A percentile compares a stretch with the other conserved stretches of the same genome.
phyloP scores from a whole-genome alignment of 2,888 invertebrate species.

The Dolomedes plantarius region DNA sequence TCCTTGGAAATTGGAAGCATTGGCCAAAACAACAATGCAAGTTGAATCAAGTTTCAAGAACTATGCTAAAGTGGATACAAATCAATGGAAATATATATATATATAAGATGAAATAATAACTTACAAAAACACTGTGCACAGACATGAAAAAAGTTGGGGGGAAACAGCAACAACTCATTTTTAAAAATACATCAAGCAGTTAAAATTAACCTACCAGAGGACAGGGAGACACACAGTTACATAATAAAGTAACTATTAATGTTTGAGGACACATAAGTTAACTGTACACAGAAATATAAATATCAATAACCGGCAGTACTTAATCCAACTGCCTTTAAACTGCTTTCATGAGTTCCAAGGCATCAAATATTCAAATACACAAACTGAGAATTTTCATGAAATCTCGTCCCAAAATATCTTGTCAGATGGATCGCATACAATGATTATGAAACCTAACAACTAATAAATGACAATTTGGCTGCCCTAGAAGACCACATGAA shows the following conservation, averaged over 20 bases:
- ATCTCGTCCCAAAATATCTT: too few relatives aligned
- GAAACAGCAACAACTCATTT: slow-evolving; percentile 56
- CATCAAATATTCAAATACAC: background rate
- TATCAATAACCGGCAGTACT: background rate
- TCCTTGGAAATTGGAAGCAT: slow-evolving; percentile 61
- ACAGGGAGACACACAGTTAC: background rate
- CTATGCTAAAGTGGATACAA: slow-evolving; percentile 60
- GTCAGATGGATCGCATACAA: background rate
- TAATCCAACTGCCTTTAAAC: background rate
- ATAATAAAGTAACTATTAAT: background rate
- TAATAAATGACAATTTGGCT: background rate
- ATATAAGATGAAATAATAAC: slow-evolving; percentile 62
- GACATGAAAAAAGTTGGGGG: slow-evolving; percentile 49
- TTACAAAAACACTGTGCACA: slow-evolving; percentile 66
- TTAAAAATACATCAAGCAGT: slow-evolving; percentile 33
- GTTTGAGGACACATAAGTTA: background rate
- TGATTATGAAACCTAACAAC: background rate
- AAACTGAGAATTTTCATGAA: too few relatives aligned
- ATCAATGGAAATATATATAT: slow-evolving; percentile 36
- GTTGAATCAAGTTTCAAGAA: too few relatives aligned
- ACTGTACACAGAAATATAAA: background rate
- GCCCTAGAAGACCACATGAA: background rate
- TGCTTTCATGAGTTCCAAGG: background rate
- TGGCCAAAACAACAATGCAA: slow-evolving; percentile 65
- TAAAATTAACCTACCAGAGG: slow-evolving; percentile 2